Conservation (phyloP, 2,888 invertebrate species). For the Acrobasis consociella region DNA sequence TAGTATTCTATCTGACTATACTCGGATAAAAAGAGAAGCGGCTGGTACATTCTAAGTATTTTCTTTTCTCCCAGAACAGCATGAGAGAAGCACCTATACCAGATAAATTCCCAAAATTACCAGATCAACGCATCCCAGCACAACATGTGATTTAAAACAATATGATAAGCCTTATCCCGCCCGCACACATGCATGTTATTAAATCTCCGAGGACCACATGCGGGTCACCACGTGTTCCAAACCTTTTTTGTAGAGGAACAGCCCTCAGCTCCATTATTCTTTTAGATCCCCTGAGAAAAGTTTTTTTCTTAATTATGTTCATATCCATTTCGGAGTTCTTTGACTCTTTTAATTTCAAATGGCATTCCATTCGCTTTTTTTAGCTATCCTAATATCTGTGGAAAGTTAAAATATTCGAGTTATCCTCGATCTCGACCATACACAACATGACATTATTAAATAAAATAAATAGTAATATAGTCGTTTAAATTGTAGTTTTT, state of each 20-base stretch:
- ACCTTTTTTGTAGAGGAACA: constrained; percentile 44
- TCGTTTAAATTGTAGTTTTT: too few relatives aligned
- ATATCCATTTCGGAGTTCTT: constrained; percentile 25
- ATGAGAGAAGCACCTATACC: too few relatives aligned
- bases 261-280: constrained; percentile 35
- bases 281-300: constrained; percentile 47
- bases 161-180: constrained; percentile 27
- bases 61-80: too few relatives aligned
- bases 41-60: too few relatives aligned
- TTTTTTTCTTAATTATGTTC: constrained; percentile 35
- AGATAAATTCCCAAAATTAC: too few relatives aligned
- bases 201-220: constrained; percentile 57
- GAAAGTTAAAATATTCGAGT: not conserved
- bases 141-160: not conserved
- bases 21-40: too few relatives aligned
- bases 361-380: constrained; percentile 13
- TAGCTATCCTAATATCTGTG: not conserved
- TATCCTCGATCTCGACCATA: too few relatives aligned
- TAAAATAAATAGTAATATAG: too few relatives aligned
- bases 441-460: too few relatives aligned
- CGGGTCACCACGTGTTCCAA: constrained; percentile 70
- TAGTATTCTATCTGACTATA: too few relatives aligned
- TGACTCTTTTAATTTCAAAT: constrained; percentile 17
- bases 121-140: too few relatives aligned
- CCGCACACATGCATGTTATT: constrained; percentile 58